Base-by-base conservation (phyloP, 2,888 invertebrate species). In the Epinotia demarniana region DNA sequence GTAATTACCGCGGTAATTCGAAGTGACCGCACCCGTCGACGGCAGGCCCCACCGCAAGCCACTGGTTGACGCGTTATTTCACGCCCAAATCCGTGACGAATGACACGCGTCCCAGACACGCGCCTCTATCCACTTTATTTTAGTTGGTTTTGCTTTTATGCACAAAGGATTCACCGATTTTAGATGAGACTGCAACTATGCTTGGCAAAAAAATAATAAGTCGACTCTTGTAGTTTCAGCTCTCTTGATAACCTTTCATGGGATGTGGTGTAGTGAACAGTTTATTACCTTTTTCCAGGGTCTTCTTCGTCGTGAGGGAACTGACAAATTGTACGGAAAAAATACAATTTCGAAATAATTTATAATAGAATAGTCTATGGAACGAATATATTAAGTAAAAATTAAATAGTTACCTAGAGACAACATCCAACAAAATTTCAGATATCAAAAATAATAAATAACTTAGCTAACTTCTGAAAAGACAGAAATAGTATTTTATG, bases 61-160 rank as follows among this genome's bases (percentile, higher is more conserved):
- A 83, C 88, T 83, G 82, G 87, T 88, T 86, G 86, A 83, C 80
- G 83, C 82, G 86, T 87, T 87, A 89, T 91, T 91, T 89, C 88
- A 90, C 85, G 89, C 84, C 80, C 77, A 87, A 87, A 89, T 87
- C 89, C 87, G 89, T 89, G 87, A 89, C 90, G 87, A 89, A 89
- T 86, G 86, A 81, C 88, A 86, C 86, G 85, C 86, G 87, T 81
- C 79, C 71, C 79, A 16, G 57, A 49, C 69, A 69, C 71, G 74
- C 75, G 71, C 62, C 73, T 69, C 72, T 67, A 60, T 60, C 58
- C 70, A 49, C 18, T 53, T 53, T 27, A 55, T 46, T 39, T 63
- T 62, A 62, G 27, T 53, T 55, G 27, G 60, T 61, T 49, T 61
- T 70, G 61, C 70, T 70, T 70, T 61, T 23, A 70, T 23, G 23